These are phyloP conservation scores for Drosophila suzukii DNA, from an alignment of 1,140 invertebrate species.

Conservation along the genomic window DNA sequence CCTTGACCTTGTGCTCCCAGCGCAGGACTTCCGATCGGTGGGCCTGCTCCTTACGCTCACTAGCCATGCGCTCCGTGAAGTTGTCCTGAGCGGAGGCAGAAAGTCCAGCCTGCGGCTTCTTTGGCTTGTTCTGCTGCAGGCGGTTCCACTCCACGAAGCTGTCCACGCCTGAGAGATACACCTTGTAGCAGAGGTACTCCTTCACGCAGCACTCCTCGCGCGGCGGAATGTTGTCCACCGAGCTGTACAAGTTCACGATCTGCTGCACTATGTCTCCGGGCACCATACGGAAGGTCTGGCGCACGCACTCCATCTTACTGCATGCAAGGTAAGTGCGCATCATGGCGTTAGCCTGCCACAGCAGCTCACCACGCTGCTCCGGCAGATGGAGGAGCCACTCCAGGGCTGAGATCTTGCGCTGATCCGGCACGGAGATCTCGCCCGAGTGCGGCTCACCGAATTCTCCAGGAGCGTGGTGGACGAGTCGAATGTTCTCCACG, in stretches of 20 bases:
- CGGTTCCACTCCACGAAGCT: slow-evolving; percentile 95
- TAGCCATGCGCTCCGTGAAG: slow-evolving; percentile 95
- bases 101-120: slow-evolving; percentile 86
- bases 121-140: slow-evolving; percentile 91
- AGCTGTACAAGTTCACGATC: slow-evolving; percentile 86
- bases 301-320: slow-evolving; percentile 89
- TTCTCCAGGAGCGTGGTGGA: slow-evolving; percentile 86
- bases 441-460: slow-evolving; percentile 44
- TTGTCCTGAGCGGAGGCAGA: slow-evolving; percentile 74
- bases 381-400: slow-evolving; percentile 95
- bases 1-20: slow-evolving; percentile 89
- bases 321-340: slow-evolving; percentile 91
- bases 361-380: slow-evolving; percentile 90
- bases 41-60: slow-evolving; percentile 92
- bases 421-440: slow-evolving; percentile 63
- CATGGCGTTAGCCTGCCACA: slow-evolving; percentile 95
- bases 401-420: slow-evolving; percentile 90
- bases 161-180: slow-evolving; percentile 93
- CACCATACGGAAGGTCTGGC: slow-evolving; percentile 89
- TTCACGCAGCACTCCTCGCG: slow-evolving; percentile 87
- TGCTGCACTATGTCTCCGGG: slow-evolving; percentile 88
- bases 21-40: slow-evolving; percentile 90
- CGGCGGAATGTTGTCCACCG: slow-evolving; percentile 85
- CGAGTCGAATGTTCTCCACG: slow-evolving; percentile 87
- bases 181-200: slow-evolving; percentile 91